Evolutionary conservation across 1,140 invertebrate genomes (phyloP).

Genomic region (Stenopsyche tienmushanensis): DNA sequence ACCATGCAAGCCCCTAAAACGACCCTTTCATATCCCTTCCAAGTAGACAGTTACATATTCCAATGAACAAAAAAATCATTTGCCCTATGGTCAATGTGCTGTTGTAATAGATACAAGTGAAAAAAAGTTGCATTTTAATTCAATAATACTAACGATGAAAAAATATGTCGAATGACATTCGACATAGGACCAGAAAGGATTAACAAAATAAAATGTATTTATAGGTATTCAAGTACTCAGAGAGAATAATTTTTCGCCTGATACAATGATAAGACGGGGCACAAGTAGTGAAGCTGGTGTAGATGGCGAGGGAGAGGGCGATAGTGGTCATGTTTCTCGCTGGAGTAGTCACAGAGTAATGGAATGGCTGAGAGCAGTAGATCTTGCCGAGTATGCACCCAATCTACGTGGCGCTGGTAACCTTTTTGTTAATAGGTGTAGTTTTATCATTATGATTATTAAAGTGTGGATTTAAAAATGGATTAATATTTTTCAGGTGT

Average conservation of each 20-base stretch:
- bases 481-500: conserved; percentile 62
- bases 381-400: conserved; percentile 96
- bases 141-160: no score
- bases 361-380: conserved; percentile 97
- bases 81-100: no score
- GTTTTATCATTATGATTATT: conserved; percentile 10
- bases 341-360: conserved; percentile 77
- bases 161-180: no score
- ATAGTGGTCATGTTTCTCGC: conserved; percentile 44
- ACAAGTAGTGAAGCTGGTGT: conserved; percentile 36
- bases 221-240: conserved; percentile 78
- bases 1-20: no score
- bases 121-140: no score
- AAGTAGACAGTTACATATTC: no score
- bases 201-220: no score
- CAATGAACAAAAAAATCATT: no score
- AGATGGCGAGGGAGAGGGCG: conserved; percentile 27
- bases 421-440: background rate
- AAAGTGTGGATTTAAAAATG: background rate
- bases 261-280: conserved; percentile 73
- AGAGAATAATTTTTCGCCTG: conserved; percentile 86
- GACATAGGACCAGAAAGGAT: no score
- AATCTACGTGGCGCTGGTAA: conserved; percentile 86
- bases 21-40: no score
- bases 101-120: no score